These are phyloP conservation scores for Paragorgia papillata DNA, from an alignment of 92 coral and sea anemone species.

Conservation along the genomic window DNA sequence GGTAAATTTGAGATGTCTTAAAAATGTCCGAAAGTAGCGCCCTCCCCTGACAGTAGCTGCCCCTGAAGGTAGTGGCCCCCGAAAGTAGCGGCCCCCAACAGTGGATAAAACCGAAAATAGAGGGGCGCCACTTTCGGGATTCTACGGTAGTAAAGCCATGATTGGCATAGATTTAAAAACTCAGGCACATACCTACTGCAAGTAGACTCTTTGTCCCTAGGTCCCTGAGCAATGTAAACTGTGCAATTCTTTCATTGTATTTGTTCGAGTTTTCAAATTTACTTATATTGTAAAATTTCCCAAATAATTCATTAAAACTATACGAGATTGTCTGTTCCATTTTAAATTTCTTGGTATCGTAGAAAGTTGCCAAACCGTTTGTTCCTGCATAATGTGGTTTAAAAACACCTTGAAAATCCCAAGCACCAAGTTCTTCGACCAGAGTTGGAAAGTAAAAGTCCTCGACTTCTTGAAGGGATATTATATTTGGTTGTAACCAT, in stretches of 20 bases:
- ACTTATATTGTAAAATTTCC: neutral
- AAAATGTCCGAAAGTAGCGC: no score
- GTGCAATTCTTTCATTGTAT: neutral
- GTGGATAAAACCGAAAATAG: no score
- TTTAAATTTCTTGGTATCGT: neutral
- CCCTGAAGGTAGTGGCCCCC: no score
- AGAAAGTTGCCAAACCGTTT: neutral
- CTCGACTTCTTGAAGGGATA: conserved; percentile 72
- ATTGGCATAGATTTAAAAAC: no score
- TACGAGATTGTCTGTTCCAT: neutral
- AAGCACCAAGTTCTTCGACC: neutral
- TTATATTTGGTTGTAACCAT: conserved; percentile 68
- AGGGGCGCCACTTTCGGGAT: no score
- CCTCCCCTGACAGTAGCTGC: no score
- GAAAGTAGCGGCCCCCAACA: no score
- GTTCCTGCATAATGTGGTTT: neutral
- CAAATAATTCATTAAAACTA: neutral
- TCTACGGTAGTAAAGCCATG: no score
- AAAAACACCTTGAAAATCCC: neutral
- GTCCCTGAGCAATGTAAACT: neutral
- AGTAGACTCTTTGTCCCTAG: neutral
- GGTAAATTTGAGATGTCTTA: no score
- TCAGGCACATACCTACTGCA: neutral
- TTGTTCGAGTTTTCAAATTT: neutral
- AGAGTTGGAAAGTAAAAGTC: conserved; percentile 43